These are phyloP conservation scores for Euglossa dilemma DNA, from an alignment of 1,140 invertebrate species.

Conservation along the genomic window DNA sequence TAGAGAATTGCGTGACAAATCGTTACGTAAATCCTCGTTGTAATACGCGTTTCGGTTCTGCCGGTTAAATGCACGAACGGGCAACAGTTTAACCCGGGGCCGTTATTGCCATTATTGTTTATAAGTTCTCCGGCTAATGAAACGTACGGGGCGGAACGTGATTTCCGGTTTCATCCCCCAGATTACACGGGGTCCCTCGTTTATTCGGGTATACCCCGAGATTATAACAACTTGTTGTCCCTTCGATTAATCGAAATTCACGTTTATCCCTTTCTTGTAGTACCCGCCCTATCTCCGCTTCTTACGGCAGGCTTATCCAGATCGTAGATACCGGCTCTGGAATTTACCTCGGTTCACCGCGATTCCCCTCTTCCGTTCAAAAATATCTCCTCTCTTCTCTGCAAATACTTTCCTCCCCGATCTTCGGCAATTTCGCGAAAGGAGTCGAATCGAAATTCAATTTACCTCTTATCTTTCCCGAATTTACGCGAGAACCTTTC, in stretches of 20 bases:
- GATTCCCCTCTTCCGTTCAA: slow-evolving; percentile 1
- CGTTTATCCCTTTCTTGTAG: slow-evolving; percentile 62
- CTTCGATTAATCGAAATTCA: slow-evolving; percentile 69
- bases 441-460: background rate
- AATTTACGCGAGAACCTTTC: background rate
- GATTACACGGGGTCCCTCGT: slow-evolving; percentile 33
- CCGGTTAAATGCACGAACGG: background rate
- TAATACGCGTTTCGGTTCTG: background rate
- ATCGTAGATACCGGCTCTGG: slow-evolving; percentile 37
- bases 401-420: background rate
- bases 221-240: slow-evolving; percentile 67
- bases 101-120: slow-evolving; percentile 45
- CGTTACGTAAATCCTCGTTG: background rate
- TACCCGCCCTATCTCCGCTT: slow-evolving; percentile 28
- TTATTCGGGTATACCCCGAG: slow-evolving; percentile 50
- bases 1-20: slow-evolving; percentile 14
- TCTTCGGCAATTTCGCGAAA: background rate
- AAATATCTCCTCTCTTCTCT: background rate
- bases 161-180: slow-evolving; percentile 35
- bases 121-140: slow-evolving; percentile 46
- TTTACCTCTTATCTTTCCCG: background rate
- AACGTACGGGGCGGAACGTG: slow-evolving; percentile 29
- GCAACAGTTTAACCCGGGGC: slow-evolving; percentile 1
- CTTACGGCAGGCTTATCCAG: slow-evolving; percentile 38
- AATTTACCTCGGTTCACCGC: slow-evolving; percentile 33